Conservation (phyloP, 2,797 vertebrate species). For the Setipinna tenuifilis region DNA sequence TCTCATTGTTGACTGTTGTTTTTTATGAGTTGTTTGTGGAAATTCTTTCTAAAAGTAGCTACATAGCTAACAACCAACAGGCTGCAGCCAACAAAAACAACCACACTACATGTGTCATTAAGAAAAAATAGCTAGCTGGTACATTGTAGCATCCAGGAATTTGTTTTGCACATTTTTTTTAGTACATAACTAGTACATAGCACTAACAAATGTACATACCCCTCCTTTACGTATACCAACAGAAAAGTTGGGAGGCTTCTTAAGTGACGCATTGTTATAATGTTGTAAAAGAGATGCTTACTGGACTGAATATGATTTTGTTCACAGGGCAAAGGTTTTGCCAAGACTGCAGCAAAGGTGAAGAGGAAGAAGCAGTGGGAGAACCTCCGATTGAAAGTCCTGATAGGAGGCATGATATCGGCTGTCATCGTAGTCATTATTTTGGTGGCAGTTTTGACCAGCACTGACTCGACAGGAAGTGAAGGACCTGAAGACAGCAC, state of each 20-base stretch:
- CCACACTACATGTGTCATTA: background rate
- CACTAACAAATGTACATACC: background rate
- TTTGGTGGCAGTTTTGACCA: background rate
- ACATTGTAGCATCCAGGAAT: background rate
- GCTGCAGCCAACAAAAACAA: background rate
- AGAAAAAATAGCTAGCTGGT: background rate
- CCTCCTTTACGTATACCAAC: background rate
- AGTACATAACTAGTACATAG: background rate
- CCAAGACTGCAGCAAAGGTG: slow-evolving; percentile 69
- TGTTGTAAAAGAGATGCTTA: background rate
- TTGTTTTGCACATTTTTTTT: background rate
- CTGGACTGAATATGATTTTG: background rate
- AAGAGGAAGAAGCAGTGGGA: slow-evolving; percentile 68
- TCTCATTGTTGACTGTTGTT: background rate
- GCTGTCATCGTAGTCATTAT: slow-evolving; percentile 50
- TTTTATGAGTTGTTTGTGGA: background rate
- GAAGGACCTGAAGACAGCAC: background rate
- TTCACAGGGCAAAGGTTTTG: slow-evolving; percentile 70
- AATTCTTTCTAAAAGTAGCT: background rate
- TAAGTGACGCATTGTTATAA: too few species aligned
- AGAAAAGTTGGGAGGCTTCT: background rate
- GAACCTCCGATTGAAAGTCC: slow-evolving; percentile 69
- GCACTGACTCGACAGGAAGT: background rate
- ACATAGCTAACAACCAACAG: too few species aligned
- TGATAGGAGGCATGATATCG: slow-evolving; percentile 52